Conservation (phyloP, 1,140 invertebrate species). For the Drosophila athabasca region DNA sequence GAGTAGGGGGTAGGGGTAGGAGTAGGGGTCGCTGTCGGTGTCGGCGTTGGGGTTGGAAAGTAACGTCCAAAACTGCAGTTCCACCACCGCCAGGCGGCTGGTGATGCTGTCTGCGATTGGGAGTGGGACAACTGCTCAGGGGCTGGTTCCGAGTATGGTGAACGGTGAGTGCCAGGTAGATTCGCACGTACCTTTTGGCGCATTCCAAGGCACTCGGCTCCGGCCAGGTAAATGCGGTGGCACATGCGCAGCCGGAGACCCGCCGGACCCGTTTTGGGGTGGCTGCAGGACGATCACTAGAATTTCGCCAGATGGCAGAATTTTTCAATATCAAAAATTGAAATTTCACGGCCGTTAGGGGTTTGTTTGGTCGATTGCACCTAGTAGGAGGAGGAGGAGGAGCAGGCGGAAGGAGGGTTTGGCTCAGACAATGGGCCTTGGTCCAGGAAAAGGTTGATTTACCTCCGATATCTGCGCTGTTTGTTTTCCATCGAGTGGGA, state of each 20-base stretch:
- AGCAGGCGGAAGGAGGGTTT: slow-evolving; percentile 32
- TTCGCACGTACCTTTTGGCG: slow-evolving; percentile 76
- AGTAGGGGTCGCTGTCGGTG: too few relatives aligned
- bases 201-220: slow-evolving; percentile 68
- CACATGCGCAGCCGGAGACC: slow-evolving; percentile 30
- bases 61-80: slow-evolving; percentile 72
- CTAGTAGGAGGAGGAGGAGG: slow-evolving; percentile 37
- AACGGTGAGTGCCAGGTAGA: slow-evolving; percentile 68
- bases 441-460: slow-evolving; percentile 61
- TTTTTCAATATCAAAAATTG: slow-evolving; percentile 42
- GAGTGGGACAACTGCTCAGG: slow-evolving; percentile 59
- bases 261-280: slow-evolving; percentile 55
- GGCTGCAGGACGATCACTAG: slow-evolving; percentile 30
- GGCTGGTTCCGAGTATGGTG: background rate
- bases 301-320: slow-evolving; percentile 49
- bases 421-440: slow-evolving; percentile 2
- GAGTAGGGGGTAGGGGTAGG: too few relatives aligned
- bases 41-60: slow-evolving; percentile 54
- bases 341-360: slow-evolving; percentile 69
- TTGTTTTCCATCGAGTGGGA: slow-evolving; percentile 43
- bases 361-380: slow-evolving; percentile 54
- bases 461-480: slow-evolving; percentile 47
- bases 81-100: slow-evolving; percentile 46
- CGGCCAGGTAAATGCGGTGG: slow-evolving; percentile 66
- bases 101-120: slow-evolving; percentile 54